Evolutionary conservation across 2,888 invertebrate species (phyloP), one percentile per base, ranked within the genome.

Genomic region (Ennomos quercinarius): DNA sequence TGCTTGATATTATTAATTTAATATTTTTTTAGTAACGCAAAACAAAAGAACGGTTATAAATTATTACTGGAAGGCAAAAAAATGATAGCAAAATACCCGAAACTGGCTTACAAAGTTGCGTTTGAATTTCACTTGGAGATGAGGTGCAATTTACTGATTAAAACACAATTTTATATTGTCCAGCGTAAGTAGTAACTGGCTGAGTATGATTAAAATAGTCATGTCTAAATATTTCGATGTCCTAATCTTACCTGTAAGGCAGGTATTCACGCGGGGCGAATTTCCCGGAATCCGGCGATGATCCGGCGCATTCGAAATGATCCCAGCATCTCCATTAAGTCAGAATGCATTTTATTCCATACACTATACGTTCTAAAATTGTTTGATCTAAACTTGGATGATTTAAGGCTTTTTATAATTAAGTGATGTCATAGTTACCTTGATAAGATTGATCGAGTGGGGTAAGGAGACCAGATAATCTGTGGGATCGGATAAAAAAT

Each of bases 401-500:
- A 17, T 47, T 65, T 85, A 70, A 2, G 65, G 46, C 64, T 45
- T 83, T 85, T 74, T 59, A 46, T 51, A 68, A 60, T 62, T 68
- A 46, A 66, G 52, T 59, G 58, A 64, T 66, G 73, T 78, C 78
- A 83, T 84, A 84, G 88, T 84, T 84, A 74, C 79, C 79, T 83
- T 80, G 87, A 89, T 91, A 92, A 92, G 92, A 92, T 92, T 92
- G 92, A 92, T 92, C 91, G 90, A 92, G 92, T 91, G 91, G 86
- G 87, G 91, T 90, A 88, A 90, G 84, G 77, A 81, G 81, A 84
- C 79, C 85, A 91, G 91, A 91, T 91, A 83, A 91, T 91, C 91
- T 92, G 27, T 27, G 85, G 78, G 71, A 70, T 71, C 55, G 68
- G 76, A 84, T 86, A 87, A 88, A 91, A 91, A 92, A 89, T 84